Conservation (phyloP, 2,888 invertebrate species). For the Vanessa cardui region DNA sequence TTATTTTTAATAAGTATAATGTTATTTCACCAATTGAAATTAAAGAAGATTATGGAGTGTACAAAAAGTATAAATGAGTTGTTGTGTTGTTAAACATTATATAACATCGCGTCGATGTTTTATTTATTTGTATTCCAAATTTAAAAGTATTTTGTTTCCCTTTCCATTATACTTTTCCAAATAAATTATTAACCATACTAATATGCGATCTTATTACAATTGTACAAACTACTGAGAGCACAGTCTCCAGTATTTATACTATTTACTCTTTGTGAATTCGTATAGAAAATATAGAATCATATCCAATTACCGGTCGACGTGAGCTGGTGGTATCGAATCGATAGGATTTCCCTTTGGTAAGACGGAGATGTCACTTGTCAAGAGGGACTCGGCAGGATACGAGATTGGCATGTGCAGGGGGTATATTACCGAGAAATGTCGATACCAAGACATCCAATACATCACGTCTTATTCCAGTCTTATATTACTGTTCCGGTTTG, state of each 20-base stretch:
- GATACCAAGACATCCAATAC: constrained; percentile 6
- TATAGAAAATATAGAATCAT: constrained; percentile 4
- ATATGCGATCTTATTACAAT: no score
- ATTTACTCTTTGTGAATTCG: background rate
- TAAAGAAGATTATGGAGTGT: no score
- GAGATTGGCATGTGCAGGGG: constrained; percentile 28
- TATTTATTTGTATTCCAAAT: no score
- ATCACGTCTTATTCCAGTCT: background rate
- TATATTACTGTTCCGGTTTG: background rate
- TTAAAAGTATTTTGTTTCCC: no score
- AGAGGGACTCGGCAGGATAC: constrained; percentile 23
- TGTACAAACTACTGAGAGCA: no score
- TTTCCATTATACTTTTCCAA: no score
- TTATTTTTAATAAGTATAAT: no score
- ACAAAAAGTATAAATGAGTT: no score
- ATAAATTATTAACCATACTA: no score
- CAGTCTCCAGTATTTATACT: background rate
- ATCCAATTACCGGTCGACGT: constrained; percentile 29
- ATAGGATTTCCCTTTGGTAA: constrained; percentile 30
- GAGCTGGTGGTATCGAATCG: constrained; percentile 21
- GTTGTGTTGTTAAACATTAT: no score
- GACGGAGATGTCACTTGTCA: constrained; percentile 32
- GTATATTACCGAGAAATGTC: constrained; percentile 19
- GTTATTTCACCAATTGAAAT: no score
- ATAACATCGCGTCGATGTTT: no score